A percentile compares a stretch with the other conserved stretches of the same genome.
These are phyloP conservation scores for Tetanocera ferruginea DNA, from an alignment of 2,888 invertebrate species.

Conservation along the genomic window DNA sequence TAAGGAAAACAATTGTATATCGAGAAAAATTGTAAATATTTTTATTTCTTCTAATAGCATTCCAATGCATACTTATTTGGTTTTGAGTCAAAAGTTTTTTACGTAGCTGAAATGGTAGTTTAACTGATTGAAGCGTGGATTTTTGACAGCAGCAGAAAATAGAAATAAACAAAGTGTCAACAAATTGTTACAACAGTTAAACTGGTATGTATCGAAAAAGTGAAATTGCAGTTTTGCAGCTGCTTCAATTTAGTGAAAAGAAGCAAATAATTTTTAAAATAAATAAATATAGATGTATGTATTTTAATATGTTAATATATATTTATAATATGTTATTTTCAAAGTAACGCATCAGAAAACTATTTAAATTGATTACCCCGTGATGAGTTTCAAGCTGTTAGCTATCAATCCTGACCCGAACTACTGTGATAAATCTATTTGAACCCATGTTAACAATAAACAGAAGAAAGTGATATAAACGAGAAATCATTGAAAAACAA, in stretches of 20 bases:
- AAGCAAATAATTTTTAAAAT: too few relatives aligned
- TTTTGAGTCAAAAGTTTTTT: not conserved
- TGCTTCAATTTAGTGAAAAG: too few relatives aligned
- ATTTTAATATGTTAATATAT: too few relatives aligned
- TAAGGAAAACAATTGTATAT: too few relatives aligned
- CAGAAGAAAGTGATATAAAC: not conserved
- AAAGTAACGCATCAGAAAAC: too few relatives aligned
- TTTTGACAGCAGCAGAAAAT: not conserved
- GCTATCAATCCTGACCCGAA: not conserved
- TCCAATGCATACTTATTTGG: not conserved
- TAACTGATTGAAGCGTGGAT: not conserved
- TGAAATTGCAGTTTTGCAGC: too few relatives aligned
- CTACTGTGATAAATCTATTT: not conserved
- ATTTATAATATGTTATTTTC: too few relatives aligned
- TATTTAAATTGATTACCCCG: too few relatives aligned
- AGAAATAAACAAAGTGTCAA: not conserved
- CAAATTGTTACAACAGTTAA: not conserved
- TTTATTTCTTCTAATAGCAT: not conserved
- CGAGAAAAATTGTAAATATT: too few relatives aligned
- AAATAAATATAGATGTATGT: too few relatives aligned
- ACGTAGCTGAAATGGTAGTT: not conserved
- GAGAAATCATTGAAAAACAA: not conserved
- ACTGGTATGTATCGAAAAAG: too few relatives aligned
- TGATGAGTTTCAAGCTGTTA: not conserved
- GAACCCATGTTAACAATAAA: constrained; percentile 38